phyloP scores from a whole-genome alignment of 1,140 invertebrate species.

The Calliopsis andreniformis region DNA sequence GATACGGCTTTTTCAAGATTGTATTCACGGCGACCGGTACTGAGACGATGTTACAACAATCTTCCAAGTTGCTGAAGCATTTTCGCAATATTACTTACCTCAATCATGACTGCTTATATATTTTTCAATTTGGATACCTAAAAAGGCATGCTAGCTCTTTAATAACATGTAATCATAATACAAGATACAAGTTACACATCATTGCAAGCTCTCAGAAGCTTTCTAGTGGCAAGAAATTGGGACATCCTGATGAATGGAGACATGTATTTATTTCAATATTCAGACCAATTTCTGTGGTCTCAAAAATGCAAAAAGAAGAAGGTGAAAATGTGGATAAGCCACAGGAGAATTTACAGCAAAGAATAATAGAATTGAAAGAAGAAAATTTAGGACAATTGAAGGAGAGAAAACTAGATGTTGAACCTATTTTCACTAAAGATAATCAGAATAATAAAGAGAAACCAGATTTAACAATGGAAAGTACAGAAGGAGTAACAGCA shows the following conservation, averaged over 20 bases:
- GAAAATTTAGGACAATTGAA: constrained; percentile 77
- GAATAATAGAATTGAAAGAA: constrained; percentile 68
- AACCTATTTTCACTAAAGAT: constrained; percentile 24
- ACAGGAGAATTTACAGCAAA: constrained; percentile 58
- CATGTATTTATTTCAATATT: constrained; percentile 51
- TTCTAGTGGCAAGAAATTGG: constrained; percentile 51
- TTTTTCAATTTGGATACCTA: constrained; percentile 68
- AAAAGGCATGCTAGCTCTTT: constrained; percentile 72
- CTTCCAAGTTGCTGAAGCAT: constrained; percentile 70
- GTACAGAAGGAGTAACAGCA: constrained; percentile 45
- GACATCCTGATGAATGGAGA: constrained; percentile 55
- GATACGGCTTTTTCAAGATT: background rate
- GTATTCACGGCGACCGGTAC: background rate
- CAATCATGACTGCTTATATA: constrained; percentile 65
- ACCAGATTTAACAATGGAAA: constrained; percentile 24
- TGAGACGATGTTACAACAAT: constrained; percentile 74
- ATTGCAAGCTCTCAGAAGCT: constrained; percentile 63
- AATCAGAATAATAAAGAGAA: constrained; percentile 29
- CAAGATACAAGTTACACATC: constrained; percentile 54
- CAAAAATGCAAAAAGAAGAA: constrained; percentile 57
- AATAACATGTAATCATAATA: constrained; percentile 67
- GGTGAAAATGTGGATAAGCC: constrained; percentile 8
- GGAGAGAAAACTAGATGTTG: constrained; percentile 70
- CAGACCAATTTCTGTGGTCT: constrained; percentile 58
- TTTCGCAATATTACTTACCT: constrained; percentile 67